A percentile compares a stretch with the other conserved stretches of the same genome.
Conservation (phyloP, 1,140 invertebrate genomes). For the Eciton burchellii region DNA sequence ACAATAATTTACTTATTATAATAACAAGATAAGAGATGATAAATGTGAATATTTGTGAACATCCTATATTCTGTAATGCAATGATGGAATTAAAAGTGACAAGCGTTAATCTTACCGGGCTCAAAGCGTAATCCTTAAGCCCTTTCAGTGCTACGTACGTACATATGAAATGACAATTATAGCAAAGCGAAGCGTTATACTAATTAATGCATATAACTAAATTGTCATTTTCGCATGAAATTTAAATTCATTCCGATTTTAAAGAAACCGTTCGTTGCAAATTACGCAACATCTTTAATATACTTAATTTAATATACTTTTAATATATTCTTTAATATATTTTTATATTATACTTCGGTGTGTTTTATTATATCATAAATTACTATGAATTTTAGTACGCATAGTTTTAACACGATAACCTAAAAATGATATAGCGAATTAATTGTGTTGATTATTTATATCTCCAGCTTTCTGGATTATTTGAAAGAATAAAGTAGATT, state of each 20-base stretch:
- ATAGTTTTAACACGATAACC: too few relatives aligned
- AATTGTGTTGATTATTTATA: too few relatives aligned
- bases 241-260: too few relatives aligned
- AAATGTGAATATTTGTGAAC: not conserved
- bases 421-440: too few relatives aligned
- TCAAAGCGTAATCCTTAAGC: slow-evolving; percentile 7
- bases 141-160: not conserved
- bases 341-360: too few relatives aligned
- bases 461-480: too few relatives aligned
- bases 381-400: too few relatives aligned
- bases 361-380: too few relatives aligned
- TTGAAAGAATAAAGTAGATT: too few relatives aligned
- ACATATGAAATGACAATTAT: not conserved
- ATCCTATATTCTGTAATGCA: not conserved
- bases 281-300: not conserved
- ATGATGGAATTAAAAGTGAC: not conserved
- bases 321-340: not conserved
- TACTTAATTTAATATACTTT: not conserved
- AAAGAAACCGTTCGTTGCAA: too few relatives aligned
- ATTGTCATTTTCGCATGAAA: too few relatives aligned
- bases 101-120: slow-evolving; percentile 17
- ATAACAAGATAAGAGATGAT: not conserved
- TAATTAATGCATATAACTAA: not conserved
- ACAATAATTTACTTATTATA: slow-evolving; percentile 4
- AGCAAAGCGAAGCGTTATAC: not conserved